Evolutionary conservation across 2,797 vertebrate species (phyloP).

Genomic region (Rhinophrynus dorsalis): DNA sequence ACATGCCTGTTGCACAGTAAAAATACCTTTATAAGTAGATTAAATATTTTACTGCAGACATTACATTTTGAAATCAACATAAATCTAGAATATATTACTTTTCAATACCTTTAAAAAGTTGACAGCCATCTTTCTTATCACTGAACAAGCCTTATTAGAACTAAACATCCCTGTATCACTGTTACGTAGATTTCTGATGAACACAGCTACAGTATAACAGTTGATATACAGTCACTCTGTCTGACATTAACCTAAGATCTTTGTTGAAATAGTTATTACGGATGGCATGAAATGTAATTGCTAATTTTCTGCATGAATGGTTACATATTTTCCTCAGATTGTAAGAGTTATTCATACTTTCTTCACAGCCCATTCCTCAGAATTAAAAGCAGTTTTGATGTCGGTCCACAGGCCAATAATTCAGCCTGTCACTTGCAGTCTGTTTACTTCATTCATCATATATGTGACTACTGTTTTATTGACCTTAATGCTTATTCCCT

Average conservation of each 20-base stretch:
- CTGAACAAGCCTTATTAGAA: conserved; percentile 71
- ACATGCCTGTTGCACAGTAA: too few relatives aligned
- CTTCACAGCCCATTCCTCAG: conserved; percentile 71
- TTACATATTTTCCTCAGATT: conserved; percentile 87
- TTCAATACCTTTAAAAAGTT: conserved; percentile 76
- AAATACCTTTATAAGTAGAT: not conserved
- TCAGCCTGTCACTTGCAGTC: conserved; percentile 77
- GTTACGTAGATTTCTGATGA: conserved; percentile 73
- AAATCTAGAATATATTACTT: conserved; percentile 75
- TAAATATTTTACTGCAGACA: not conserved
- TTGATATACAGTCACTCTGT: conserved; percentile 87
- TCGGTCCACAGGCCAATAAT: conserved; percentile 70
- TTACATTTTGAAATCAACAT: conserved; percentile 3
- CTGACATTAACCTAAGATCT: conserved; percentile 90
- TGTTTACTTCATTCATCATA: conserved; percentile 74
- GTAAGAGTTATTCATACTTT: conserved; percentile 81
- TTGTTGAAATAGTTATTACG: conserved; percentile 97
- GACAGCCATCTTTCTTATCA: conserved; percentile 84
- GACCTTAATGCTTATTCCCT: conserved; percentile 60
- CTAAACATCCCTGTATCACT: conserved; percentile 67
- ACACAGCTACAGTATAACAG: conserved; percentile 86
- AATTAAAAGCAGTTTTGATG: conserved; percentile 74
- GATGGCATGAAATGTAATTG: conserved; percentile 94
- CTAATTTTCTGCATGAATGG: conserved; percentile 92
- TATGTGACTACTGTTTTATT: conserved; percentile 66